Base-by-base conservation (phyloP, 92 coral and sea anemone genomes). In the Meandrina meandrites region DNA sequence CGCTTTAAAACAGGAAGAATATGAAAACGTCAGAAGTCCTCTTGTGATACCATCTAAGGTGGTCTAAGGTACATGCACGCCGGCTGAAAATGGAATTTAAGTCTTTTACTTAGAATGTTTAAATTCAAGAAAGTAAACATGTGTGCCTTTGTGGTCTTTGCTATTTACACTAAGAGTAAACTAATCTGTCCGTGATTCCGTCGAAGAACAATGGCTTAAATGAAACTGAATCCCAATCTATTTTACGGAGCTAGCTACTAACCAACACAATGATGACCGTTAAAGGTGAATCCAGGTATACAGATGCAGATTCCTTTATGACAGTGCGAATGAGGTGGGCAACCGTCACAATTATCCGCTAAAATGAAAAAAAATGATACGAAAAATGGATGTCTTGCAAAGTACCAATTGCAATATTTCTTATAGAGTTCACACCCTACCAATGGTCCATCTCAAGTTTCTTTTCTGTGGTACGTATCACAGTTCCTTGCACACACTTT, bases 251-350 rank as follows among this genome's bases (percentile, higher is more conserved):
- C 17, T 27, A 15, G 21, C 37, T 80, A 36, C 92, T 79, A 87
- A 96, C 99, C 99, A 54, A 90, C 82, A 81, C 99, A 96, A 37
- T 92, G 96, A 60, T 94, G 94, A 7, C 99, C 99, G 84, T 96
- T 94, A 84, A 94, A 96, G 79, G 90, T 91, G 70, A 76, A 94
- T 17, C 98, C 99, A 28, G 92, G 91, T 48, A 90, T 86, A 71
- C 99, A 96, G 6, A 94, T 96, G 85, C 99, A 96, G 62, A 92
- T 88, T 0, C 99, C 99, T 40, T 90, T 89, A 18, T 93, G 90
- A 72, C 99, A 96, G 76, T 94, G 95, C 8, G 99, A 93, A 57
- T 96, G 89, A 19, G 95, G 90, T 45, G 99, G 99, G 30, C 99
- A 96, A 32, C 89, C 91, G 36, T 90, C 85, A 85, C 99, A 94